A percentile compares a stretch with the other conserved stretches of the same genome.
These are phyloP conservation scores for Atherinomorus stipes DNA, from an alignment of 2,113 vertebrate genomes.

Conservation along the genomic window DNA sequence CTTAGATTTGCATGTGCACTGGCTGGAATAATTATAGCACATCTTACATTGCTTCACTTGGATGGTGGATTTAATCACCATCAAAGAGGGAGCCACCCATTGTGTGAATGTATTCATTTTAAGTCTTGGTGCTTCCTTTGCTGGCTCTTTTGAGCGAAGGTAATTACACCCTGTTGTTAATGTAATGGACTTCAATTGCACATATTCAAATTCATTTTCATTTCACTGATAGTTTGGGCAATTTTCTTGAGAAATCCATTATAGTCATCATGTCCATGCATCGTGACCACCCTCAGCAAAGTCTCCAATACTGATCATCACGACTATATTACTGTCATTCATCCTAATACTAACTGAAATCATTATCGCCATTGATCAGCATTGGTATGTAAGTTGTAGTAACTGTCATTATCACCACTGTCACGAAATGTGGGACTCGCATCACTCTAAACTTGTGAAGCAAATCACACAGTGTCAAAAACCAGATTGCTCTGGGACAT, in stretches of 20 bases:
- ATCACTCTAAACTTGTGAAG: slow-evolving; percentile 53
- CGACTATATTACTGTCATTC: slow-evolving; percentile 1
- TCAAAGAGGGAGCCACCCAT: slow-evolving; percentile 23
- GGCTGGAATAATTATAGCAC: slow-evolving; percentile 63
- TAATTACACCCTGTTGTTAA: slow-evolving; percentile 50
- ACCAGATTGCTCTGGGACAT: slow-evolving; percentile 66
- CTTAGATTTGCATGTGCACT: slow-evolving; percentile 43
- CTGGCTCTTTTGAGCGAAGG: slow-evolving; percentile 27
- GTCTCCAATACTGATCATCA: slow-evolving; percentile 23
- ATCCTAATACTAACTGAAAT: slow-evolving; percentile 24
- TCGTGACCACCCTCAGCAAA: background rate
- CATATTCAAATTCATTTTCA: slow-evolving; percentile 26
- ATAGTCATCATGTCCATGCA: slow-evolving; percentile 13
- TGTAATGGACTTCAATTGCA: slow-evolving; percentile 31
- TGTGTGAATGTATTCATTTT: slow-evolving; percentile 15
- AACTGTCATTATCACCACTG: slow-evolving; percentile 26
- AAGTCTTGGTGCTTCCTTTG: slow-evolving; percentile 11
- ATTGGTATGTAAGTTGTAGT: slow-evolving; percentile 16
- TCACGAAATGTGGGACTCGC: slow-evolving; percentile 18
- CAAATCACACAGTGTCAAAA: slow-evolving; percentile 51
- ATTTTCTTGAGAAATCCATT: slow-evolving; percentile 28
- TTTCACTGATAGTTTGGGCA: slow-evolving; percentile 1
- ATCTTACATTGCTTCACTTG: slow-evolving; percentile 45
- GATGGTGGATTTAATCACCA: slow-evolving; percentile 53
- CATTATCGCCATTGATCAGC: slow-evolving; percentile 37